Evolutionary conservation across 2,113 vertebrate genomes (phyloP), one percentile per base, ranked within the genome.

Genomic region (Eurystomus gularis): DNA sequence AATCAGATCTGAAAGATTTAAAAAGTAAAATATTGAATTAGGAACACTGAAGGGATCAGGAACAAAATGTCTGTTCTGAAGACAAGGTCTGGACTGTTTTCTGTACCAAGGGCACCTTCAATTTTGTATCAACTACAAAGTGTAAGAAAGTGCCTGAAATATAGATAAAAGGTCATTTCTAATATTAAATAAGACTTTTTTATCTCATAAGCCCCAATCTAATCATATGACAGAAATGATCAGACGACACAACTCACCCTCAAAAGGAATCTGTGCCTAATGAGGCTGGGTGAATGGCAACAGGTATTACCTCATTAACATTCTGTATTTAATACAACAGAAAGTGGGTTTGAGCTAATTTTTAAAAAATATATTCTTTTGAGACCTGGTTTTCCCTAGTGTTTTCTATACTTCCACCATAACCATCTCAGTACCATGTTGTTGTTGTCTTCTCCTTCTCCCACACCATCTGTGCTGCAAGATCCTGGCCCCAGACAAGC

Each of bases 21-120:
- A 92, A 88, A 80, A 85, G 78, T 77, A 52, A 88, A 95, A 91
- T 16, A 86, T 82, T 90, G 78, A 79, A 62, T 92, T 93, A 97
- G 61, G 62, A 80, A 60, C 51, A 68, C 52, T 66, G 70, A 94
- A 89, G 37, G 60, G 73, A 86, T 82, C 35, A 42, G 83, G 49
- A 75, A 75, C 57, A 86, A 94, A 88, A 60, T 14, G 26, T 58
- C 17, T 89, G 4, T 44, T 96, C 55, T 71, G 66, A 42, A 96
- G 29, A 62, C 31, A 93, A 44, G 17, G 13, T 52, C 51, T 84
- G 31, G 68, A 25, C 61, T 86, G 25, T 73, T 86, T 91, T 70
- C 64, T 88, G 88, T 86, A 86, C 16, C 79, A 60, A 94, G 40
- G 33, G 33, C 10, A 46, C 83, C 44, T 81, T 86, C 61, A 87